Percentiles rank a stretch among this genome's conserved stretches.
These are phyloP conservation scores for Bombus vancouverensis DNA, from an alignment of 1,140 invertebrate genomes.

Conservation along the genomic window DNA sequence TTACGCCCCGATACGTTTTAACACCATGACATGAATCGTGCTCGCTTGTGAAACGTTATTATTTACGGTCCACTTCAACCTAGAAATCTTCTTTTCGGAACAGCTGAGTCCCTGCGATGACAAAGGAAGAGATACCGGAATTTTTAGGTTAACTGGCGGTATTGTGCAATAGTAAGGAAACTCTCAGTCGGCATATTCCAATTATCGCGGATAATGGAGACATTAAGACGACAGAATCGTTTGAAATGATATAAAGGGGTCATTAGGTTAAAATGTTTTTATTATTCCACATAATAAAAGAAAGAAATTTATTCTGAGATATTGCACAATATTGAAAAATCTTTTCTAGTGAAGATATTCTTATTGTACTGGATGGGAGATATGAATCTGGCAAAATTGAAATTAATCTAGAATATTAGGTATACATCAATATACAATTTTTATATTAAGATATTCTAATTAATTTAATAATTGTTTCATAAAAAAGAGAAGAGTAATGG, in stretches of 20 bases:
- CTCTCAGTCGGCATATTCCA: not conserved
- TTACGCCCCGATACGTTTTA: constrained; percentile 37
- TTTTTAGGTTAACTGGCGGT: not conserved
- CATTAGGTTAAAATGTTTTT: not conserved
- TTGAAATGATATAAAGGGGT: not conserved
- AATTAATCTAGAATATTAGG: too few relatives aligned
- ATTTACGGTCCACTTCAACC: constrained; percentile 48
- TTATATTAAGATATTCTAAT: too few relatives aligned
- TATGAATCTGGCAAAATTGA: too few relatives aligned
- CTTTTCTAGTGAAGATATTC: too few relatives aligned
- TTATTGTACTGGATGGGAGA: too few relatives aligned
- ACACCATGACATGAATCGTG: not conserved
- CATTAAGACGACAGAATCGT: not conserved
- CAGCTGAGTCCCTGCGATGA: not conserved
- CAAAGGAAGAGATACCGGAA: not conserved
- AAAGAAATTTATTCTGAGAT: not conserved
- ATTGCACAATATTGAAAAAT: not conserved
- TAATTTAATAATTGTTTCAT: too few relatives aligned
- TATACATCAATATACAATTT: too few relatives aligned
- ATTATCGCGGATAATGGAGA: not conserved
- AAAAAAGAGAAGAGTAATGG: too few relatives aligned
- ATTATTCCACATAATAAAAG: not conserved
- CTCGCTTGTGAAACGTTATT: constrained; percentile 30
- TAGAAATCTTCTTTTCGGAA: constrained; percentile 50
- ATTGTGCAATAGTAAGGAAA: not conserved